Evolutionary conservation across 2,888 invertebrate species (phyloP).

Genomic region (Cacoxenus indagator): DNA sequence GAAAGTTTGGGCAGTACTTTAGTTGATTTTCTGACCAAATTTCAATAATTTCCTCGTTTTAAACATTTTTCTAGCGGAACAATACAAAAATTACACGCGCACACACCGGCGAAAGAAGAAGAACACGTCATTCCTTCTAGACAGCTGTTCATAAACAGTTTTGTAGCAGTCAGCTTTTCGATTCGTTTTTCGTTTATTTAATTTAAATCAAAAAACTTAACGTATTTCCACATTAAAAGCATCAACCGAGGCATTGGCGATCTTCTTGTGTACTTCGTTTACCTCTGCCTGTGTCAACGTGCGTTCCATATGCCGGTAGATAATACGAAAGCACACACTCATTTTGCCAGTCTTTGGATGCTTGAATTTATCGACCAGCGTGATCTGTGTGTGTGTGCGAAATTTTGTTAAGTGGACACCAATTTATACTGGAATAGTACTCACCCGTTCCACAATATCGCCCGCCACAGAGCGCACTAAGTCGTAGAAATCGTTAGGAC

Average conservation of each 20-base stretch:
- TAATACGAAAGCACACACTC: constrained; percentile 92
- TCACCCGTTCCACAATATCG: constrained; percentile 93
- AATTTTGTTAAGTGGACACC: neutral
- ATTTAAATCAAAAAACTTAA: constrained; percentile 52
- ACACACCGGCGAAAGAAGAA: neutral
- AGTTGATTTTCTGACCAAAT: neutral
- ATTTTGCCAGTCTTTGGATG: constrained; percentile 86
- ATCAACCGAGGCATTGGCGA: constrained; percentile 74
- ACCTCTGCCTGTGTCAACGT: constrained; percentile 91
- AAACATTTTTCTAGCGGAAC: neutral
- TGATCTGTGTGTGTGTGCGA: constrained; percentile 74
- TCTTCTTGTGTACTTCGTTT: constrained; percentile 83
- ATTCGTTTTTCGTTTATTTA: neutral
- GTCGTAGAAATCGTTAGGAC: constrained; percentile 92
- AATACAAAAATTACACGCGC: neutral
- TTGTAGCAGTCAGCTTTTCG: neutral
- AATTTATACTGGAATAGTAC: neutral
- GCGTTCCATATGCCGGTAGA: constrained; percentile 92
- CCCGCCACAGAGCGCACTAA: constrained; percentile 89
- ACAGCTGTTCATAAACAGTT: neutral
- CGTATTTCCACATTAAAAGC: constrained; percentile 68
- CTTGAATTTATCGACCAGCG: constrained; percentile 86
- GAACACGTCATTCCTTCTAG: neutral
- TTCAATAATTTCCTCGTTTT: neutral
- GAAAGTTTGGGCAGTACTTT: no score